phyloP scores from a whole-genome alignment of 64 coral and sea anemone genomes.

The Pachyseris speciosa region DNA sequence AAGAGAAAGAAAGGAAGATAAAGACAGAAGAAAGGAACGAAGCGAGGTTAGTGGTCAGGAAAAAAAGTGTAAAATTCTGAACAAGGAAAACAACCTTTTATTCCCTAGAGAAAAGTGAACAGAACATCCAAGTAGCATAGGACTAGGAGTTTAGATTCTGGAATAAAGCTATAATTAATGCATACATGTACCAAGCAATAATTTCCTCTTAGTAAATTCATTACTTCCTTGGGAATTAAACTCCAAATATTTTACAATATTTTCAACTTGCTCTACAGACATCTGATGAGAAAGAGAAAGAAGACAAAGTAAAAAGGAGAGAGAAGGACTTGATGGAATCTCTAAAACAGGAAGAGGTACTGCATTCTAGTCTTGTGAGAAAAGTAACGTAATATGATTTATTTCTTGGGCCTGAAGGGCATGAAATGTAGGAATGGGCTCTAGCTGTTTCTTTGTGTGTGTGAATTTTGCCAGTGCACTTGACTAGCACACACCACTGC shows the following conservation, averaged over 20 bases:
- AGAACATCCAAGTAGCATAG: no score
- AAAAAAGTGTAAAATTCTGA: not conserved
- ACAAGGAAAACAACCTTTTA: no score
- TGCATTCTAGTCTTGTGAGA: no score
- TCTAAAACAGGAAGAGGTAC: conserved; percentile 61
- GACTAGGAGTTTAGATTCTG: not conserved
- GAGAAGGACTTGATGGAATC: conserved; percentile 56
- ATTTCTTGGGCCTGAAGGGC: not conserved
- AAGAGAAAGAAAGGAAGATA: conserved; percentile 7
- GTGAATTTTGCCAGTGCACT: no score
- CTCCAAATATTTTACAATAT: not conserved
- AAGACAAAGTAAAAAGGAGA: conserved; percentile 39
- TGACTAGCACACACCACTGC: no score
- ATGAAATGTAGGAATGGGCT: no score
- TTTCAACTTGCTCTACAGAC: not conserved
- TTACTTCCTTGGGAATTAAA: not conserved
- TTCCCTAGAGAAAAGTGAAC: no score
- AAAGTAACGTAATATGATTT: no score
- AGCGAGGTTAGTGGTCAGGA: not conserved
- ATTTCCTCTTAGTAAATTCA: not conserved
- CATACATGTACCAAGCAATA: no score
- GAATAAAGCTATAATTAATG: no score
- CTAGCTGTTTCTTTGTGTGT: no score
- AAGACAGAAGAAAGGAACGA: conserved; percentile 3
- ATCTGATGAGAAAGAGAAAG: conserved; percentile 47